Percentiles rank a stretch among this genome's conserved stretches.
Evolutionary conservation across 2,888 invertebrate species (phyloP).

Genomic region (Sialis lutaria): DNA sequence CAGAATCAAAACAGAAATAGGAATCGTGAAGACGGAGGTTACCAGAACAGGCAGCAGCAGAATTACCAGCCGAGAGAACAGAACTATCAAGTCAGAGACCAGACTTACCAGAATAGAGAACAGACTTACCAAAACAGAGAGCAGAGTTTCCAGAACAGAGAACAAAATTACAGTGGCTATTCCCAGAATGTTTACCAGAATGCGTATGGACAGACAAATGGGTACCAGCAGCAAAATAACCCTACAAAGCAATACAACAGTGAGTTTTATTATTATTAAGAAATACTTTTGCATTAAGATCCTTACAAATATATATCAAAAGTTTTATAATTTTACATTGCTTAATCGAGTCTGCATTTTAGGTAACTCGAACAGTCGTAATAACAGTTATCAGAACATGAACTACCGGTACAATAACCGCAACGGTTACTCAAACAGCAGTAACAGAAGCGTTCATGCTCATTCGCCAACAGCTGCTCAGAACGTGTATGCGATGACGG

Average conservation of each 20-base stretch:
- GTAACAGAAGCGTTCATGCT: constrained; percentile 13
- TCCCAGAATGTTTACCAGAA: constrained; percentile 9
- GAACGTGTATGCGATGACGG: constrained; percentile 22
- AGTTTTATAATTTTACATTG: too few relatives aligned
- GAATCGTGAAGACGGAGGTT: constrained; percentile 29
- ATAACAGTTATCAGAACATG: too few relatives aligned
- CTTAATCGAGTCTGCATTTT: too few relatives aligned
- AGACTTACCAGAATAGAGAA: too few relatives aligned
- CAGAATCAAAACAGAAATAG: constrained; percentile 18
- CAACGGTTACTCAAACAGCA: constrained; percentile 13
- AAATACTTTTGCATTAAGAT: too few relatives aligned
- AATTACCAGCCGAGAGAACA: constrained; percentile 18
- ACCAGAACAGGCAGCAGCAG: constrained; percentile 33
- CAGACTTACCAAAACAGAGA: too few relatives aligned
- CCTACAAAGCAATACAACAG: too few relatives aligned
- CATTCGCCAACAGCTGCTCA: constrained; percentile 10
- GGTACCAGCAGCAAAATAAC: not conserved
- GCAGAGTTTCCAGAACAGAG: too few relatives aligned
- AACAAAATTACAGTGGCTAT: too few relatives aligned
- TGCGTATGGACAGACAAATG: constrained; percentile 15
- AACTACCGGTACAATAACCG: constrained; percentile 6
- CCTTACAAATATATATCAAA: too few relatives aligned
- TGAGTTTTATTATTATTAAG: too few relatives aligned
- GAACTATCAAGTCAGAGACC: constrained; percentile 11
- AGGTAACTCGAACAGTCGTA: too few relatives aligned